Evolutionary conservation across 2,113 vertebrate genomes (phyloP), one percentile per base, ranked within the genome.

Genomic region (Marmota flaviventris): DNA sequence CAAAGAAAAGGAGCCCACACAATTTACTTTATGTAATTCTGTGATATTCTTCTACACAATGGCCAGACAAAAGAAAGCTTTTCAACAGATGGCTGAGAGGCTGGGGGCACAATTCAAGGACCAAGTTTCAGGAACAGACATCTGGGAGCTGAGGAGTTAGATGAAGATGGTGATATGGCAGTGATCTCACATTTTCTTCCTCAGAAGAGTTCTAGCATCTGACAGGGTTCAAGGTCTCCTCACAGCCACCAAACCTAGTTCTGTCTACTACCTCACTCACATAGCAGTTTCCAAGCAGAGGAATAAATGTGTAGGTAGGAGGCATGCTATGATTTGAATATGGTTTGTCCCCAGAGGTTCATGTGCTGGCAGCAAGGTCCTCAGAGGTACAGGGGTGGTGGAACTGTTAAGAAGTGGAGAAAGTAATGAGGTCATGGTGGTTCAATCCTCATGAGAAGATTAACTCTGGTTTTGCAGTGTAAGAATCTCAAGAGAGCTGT

Each of bases 21-120:
- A 85, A 58, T 58, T 75, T 75, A 91, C 20, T 94, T 94, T 76
- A 95, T 82, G n/a, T 91, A 96, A 96, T 70, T 87, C 56, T 48
- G 12, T 20, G 56, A 63, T 56, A 45, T 88, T 94, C 73, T 79
- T 89, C 76, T 78, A 34, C 11, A 84, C 88, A 76, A 75, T 70
- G 58, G 34, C 65, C 86, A 70, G 83, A 75, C 56, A 63, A 70
- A 96, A 87, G 75, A 85, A 72, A 61, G 13, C 32, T 42, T 61
- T 63, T 88, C 45, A 53, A 45, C n/a, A 65, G 18, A 34, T 75
- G 51, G 37, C 42, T 93, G 78, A n/a, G 37, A 82, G 39, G 17
- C 78, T 94, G 37, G 84, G 73, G 78, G 39, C 88, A 75, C 20
- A 67, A 22, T 37, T 6, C 32, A 34, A 92, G 51, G 63, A 34